Conservation (phyloP, 2,797 vertebrate species). For the Siniperca undulata region DNA sequence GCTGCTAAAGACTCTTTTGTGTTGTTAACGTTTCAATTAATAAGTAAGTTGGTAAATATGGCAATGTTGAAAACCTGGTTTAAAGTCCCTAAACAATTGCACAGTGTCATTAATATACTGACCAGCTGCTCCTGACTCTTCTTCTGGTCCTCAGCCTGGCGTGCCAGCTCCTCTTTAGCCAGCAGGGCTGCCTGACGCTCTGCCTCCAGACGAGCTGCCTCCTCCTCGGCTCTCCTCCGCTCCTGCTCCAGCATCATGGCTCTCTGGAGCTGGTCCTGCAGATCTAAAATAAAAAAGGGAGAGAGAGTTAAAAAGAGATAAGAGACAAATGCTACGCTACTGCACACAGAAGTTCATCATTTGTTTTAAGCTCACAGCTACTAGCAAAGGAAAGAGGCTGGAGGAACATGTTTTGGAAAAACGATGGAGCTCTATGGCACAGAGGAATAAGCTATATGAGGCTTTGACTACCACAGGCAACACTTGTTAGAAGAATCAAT, state of each 20-base stretch:
- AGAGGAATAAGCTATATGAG: background rate
- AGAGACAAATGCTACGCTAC: background rate
- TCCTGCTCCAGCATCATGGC: constrained; percentile 92
- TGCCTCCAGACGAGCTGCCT: constrained; percentile 91
- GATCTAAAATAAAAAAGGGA: constrained; percentile 79
- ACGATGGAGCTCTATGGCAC: background rate
- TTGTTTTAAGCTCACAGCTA: background rate
- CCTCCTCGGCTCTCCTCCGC: constrained; percentile 88
- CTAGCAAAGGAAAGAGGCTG: background rate
- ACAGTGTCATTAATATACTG: constrained; percentile 49
- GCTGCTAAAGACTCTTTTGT: too few relatives aligned
- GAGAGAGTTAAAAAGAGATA: background rate
- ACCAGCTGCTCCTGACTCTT: constrained; percentile 96
- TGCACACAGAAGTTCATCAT: background rate
- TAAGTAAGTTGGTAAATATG: background rate
- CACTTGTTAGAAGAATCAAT: background rate
- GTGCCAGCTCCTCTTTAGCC: constrained; percentile 94
- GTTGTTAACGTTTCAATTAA: background rate
- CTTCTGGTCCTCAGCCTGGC: constrained; percentile 89
- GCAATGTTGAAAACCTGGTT: background rate
- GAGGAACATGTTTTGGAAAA: background rate
- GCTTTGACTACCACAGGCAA: background rate
- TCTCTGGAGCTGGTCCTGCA: constrained; percentile 91
- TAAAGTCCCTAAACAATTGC: background rate
- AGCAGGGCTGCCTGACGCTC: constrained; percentile 91